phyloP scores from a whole-genome alignment of 2,888 invertebrate genomes.

The Gerris lacustris region DNA sequence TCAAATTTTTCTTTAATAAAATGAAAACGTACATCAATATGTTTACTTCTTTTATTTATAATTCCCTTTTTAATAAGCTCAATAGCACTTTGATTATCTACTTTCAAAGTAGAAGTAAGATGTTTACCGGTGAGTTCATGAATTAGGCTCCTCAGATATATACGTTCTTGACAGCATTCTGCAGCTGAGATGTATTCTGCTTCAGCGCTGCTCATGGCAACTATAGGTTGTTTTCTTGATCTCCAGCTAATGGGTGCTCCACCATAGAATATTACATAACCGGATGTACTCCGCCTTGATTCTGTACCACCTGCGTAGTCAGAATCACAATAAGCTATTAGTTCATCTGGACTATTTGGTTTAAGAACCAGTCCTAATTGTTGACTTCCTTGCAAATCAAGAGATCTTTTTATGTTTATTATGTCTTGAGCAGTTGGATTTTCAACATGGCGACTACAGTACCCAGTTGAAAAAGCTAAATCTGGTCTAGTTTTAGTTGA shows the following conservation, averaged over 20 bases:
- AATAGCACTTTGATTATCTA: slow-evolving; percentile 25
- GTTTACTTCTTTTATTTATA: slow-evolving; percentile 20
- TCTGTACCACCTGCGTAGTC: slow-evolving; percentile 14
- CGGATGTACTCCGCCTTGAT: slow-evolving; percentile 10
- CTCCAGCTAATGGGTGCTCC: slow-evolving; percentile 18
- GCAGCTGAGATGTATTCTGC: slow-evolving; percentile 15
- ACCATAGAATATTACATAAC: slow-evolving; percentile 8
- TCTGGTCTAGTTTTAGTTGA: slow-evolving; percentile 24
- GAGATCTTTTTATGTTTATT: slow-evolving; percentile 22
- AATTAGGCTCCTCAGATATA: slow-evolving; percentile 15
- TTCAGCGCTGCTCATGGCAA: slow-evolving; percentile 15
- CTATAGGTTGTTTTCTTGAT: slow-evolving; percentile 14
- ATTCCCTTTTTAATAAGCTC: slow-evolving; percentile 20
- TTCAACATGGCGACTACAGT: slow-evolving; percentile 26
- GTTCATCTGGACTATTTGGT: no score
- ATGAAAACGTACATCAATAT: slow-evolving; percentile 24
- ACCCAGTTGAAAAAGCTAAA: slow-evolving; percentile 20
- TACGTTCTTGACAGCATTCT: slow-evolving; percentile 11
- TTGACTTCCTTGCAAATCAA: slow-evolving; percentile 21
- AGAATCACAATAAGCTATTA: slow-evolving; percentile 15
- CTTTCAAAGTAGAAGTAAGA: slow-evolving; percentile 8
- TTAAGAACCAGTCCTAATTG: slow-evolving; percentile 17
- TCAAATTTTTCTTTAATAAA: slow-evolving; percentile 19
- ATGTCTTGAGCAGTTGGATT: slow-evolving; percentile 23
- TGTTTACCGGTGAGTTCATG: slow-evolving; percentile 11